These are phyloP conservation scores for Scomber scombrus DNA, from an alignment of 2,113 vertebrate genomes.

Conservation along the genomic window DNA sequence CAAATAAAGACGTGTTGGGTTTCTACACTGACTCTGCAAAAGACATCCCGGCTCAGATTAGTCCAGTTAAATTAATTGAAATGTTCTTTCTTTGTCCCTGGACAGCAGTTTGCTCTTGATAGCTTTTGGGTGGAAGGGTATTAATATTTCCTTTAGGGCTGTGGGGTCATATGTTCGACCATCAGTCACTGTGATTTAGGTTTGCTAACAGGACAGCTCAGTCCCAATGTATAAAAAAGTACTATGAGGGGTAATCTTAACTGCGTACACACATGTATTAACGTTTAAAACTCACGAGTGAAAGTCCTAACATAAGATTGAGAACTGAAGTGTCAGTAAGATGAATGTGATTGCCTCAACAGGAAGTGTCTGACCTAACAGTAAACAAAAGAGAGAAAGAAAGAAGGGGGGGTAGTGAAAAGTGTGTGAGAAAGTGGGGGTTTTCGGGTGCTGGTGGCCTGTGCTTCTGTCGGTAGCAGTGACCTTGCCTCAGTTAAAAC, in stretches of 20 bases:
- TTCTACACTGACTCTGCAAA: conserved; percentile 75
- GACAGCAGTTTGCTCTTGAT: conserved; percentile 51
- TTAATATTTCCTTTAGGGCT: conserved; percentile 34
- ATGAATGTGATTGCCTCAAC: conserved; percentile 15
- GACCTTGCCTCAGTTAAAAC: conserved; percentile 63
- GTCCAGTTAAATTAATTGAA: conserved; percentile 58
- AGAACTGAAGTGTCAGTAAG: neutral
- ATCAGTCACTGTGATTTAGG: conserved; percentile 38
- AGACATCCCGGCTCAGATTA: conserved; percentile 57
- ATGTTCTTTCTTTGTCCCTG: conserved; percentile 46
- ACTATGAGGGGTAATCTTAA: neutral
- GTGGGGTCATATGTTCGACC: neutral
- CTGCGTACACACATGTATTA: neutral
- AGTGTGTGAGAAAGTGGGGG: conserved; percentile 25
- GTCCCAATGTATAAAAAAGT: neutral
- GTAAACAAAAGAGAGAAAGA: conserved; percentile 19
- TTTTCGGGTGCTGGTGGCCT: conserved; percentile 43
- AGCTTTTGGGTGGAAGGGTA: conserved; percentile 27
- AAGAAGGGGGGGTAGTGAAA: conserved; percentile 1
- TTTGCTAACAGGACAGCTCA: conserved; percentile 1
- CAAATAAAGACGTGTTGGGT: conserved; percentile 61
- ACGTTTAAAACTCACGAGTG: conserved; percentile 16
- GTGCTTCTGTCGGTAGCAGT: conserved; percentile 53
- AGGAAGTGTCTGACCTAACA: conserved; percentile 51
- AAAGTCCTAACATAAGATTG: neutral